phyloP scores from a whole-genome alignment of 2,113 vertebrate genomes.

The Saimiri boliviensis region DNA sequence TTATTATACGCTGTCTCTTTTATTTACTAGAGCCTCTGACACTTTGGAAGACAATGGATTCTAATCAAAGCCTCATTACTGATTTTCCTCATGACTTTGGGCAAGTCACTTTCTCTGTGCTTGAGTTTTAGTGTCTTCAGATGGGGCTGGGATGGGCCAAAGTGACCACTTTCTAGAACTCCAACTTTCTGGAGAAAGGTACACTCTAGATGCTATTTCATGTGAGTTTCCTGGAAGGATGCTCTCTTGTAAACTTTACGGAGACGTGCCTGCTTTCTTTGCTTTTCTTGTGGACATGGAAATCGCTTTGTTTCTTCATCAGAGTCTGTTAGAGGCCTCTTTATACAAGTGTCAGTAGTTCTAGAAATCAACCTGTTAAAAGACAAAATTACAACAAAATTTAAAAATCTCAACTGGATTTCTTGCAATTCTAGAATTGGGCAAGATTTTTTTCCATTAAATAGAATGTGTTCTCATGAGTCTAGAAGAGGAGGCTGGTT shows the following conservation, averaged over 20 bases:
- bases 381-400: background rate
- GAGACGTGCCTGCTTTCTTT: background rate
- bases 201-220: background rate
- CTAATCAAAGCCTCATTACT: background rate
- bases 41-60: background rate
- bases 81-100: background rate
- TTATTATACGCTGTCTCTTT: background rate
- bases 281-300: background rate
- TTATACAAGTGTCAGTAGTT: background rate
- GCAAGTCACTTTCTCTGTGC: background rate
- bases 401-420: background rate
- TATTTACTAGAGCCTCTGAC: background rate
- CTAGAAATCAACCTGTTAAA: background rate
- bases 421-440: background rate
- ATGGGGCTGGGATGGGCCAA: background rate
- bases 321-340: background rate
- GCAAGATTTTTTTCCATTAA: background rate
- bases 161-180: background rate
- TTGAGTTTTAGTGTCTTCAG: background rate
- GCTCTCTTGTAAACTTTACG: background rate
- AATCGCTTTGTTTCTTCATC: background rate
- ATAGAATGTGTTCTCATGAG: background rate
- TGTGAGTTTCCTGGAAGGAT: background rate
- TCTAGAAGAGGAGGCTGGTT: background rate
- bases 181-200: background rate